Conservation (phyloP, 1,140 invertebrate species). For the Dryas iulia region DNA sequence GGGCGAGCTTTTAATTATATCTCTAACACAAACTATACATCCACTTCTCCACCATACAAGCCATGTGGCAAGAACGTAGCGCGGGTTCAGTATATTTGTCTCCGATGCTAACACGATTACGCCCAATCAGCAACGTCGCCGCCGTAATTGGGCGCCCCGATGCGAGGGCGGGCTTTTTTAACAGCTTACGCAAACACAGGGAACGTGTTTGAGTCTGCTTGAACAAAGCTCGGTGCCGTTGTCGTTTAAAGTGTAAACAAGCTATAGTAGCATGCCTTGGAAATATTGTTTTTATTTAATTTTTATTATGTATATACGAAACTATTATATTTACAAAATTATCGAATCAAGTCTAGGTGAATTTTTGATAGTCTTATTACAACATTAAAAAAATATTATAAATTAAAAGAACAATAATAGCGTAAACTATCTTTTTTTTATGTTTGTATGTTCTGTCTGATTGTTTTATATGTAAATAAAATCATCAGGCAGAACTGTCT, state of each 20-base stretch:
- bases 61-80: not conserved
- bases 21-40: too few relatives aligned
- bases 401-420: too few relatives aligned
- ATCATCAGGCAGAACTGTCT: too few relatives aligned
- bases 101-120: slow-evolving; percentile 76
- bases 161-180: slow-evolving; percentile 73
- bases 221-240: slow-evolving; percentile 14
- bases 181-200: slow-evolving; percentile 68
- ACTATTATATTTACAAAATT: too few relatives aligned
- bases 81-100: slow-evolving; percentile 34
- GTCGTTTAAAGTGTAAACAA: not conserved
- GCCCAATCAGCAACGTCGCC: slow-evolving; percentile 74
- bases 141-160: slow-evolving; percentile 71
- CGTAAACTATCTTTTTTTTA: too few relatives aligned
- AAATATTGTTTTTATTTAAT: not conserved
- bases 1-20: too few relatives aligned
- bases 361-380: too few relatives aligned
- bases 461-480: too few relatives aligned
- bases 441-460: too few relatives aligned
- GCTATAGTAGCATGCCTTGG: not conserved
- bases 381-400: too few relatives aligned
- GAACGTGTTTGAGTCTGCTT: slow-evolving; percentile 10
- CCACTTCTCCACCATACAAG: not conserved
- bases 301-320: too few relatives aligned
- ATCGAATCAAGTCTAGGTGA: too few relatives aligned